Percentiles rank a stretch among this genome's conserved stretches.
These are phyloP conservation scores for Struthio camelus DNA, from an alignment of 2,113 vertebrate genomes.

Conservation along the genomic window DNA sequence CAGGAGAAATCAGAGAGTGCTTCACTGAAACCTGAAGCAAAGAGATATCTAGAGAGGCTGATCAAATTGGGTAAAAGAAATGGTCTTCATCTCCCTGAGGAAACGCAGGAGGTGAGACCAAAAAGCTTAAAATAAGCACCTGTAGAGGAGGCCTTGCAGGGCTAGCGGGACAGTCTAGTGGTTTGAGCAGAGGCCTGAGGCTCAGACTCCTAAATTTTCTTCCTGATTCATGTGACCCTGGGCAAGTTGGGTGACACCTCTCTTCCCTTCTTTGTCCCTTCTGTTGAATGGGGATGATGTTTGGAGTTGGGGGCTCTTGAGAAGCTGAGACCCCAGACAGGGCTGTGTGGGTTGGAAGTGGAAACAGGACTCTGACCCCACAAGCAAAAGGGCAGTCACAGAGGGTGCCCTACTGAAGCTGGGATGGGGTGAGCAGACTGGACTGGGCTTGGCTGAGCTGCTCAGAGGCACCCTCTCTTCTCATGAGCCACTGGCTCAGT, in stretches of 20 bases:
- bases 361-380: neutral
- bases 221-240: rapidly evolving
- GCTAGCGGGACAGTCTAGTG: rapidly evolving
- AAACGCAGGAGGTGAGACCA: constrained; percentile 84
- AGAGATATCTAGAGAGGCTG: constrained; percentile 89
- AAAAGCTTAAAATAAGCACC: neutral
- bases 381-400: rapidly evolving
- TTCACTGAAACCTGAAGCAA: constrained; percentile 79
- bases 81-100: constrained; percentile 88
- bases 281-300: rapidly evolving
- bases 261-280: neutral
- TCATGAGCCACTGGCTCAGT: rapidly evolving
- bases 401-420: neutral
- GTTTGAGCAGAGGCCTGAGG: neutral
- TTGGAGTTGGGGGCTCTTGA: neutral
- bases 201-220: neutral
- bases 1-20: constrained; percentile 80
- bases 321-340: neutral
- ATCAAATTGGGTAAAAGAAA: constrained; percentile 89
- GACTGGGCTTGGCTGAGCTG: neutral
- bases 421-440: neutral
- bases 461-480: neutral
- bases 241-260: rapidly evolving
- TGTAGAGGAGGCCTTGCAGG: rapidly evolving
- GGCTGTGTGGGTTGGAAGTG: neutral